A percentile compares a stretch with the other conserved stretches of the same genome.
phyloP scores from a whole-genome alignment of 2,113 vertebrate species.

The Pomatorhinus ruficollis region DNA sequence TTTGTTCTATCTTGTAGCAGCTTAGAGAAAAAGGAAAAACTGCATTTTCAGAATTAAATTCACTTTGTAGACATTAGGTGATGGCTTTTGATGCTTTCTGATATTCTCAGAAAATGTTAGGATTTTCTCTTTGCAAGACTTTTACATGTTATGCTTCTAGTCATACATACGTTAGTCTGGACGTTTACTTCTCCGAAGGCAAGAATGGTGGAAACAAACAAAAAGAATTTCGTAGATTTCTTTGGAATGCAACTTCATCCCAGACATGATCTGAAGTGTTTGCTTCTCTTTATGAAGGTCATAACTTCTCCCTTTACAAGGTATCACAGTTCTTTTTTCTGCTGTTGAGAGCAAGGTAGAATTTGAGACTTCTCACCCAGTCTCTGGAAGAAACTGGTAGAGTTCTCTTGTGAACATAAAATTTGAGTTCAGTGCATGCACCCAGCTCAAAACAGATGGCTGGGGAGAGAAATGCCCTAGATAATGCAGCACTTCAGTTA shows the following conservation, averaged over 20 bases:
- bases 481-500: neutral
- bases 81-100: neutral
- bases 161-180: neutral
- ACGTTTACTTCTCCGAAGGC: neutral
- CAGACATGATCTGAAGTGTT: neutral
- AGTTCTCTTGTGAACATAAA: neutral
- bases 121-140: neutral
- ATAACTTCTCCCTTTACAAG: neutral
- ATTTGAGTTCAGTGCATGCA: neutral
- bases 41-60: neutral
- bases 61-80: neutral
- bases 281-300: neutral
- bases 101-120: neutral
- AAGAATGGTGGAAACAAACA: neutral
- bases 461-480: neutral
- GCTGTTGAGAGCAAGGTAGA: neutral
- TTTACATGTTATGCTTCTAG: neutral
- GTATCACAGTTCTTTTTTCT: neutral
- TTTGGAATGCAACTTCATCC: neutral
- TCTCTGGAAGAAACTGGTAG: neutral
- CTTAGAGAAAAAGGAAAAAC: neutral
- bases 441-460: slow-evolving; percentile 3
- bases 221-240: neutral
- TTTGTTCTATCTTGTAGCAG: slow-evolving; percentile 13
- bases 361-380: neutral